Conservation (phyloP, 1,140 invertebrate genomes). For the Hermetia illucens region DNA sequence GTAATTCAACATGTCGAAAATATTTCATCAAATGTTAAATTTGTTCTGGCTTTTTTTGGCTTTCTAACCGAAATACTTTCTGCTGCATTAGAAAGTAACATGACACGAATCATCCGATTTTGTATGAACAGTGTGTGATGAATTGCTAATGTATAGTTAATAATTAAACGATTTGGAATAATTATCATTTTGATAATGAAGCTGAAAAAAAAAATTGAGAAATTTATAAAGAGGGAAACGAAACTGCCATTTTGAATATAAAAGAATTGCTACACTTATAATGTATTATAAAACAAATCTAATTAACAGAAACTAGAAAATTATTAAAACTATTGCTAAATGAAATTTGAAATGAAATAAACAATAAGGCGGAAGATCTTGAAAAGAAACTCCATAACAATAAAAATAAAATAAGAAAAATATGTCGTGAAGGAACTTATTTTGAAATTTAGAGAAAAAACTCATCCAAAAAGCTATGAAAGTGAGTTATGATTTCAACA, state of each 20-base stretch:
- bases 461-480: too few species aligned
- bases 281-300: background rate
- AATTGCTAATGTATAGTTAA: too few species aligned
- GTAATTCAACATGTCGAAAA: too few species aligned
- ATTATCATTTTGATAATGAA: too few species aligned
- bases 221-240: background rate
- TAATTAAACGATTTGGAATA: too few species aligned
- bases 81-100: too few species aligned
- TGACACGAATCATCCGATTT: too few species aligned
- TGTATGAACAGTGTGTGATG: too few species aligned
- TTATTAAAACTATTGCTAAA: conserved; percentile 8
- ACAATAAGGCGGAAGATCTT: background rate
- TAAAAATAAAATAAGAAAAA: background rate
- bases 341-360: conserved; percentile 1
- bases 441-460: too few species aligned
- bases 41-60: too few species aligned
- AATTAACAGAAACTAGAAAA: conserved; percentile 2
- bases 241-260: background rate
- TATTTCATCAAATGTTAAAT: too few species aligned
- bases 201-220: background rate
- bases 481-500: background rate
- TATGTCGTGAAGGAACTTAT: background rate
- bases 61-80: too few species aligned
- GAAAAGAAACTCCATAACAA: background rate
- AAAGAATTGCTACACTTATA: background rate